phyloP scores from a whole-genome alignment of 2,888 invertebrate species.

The Drosophila nigricruria region DNA sequence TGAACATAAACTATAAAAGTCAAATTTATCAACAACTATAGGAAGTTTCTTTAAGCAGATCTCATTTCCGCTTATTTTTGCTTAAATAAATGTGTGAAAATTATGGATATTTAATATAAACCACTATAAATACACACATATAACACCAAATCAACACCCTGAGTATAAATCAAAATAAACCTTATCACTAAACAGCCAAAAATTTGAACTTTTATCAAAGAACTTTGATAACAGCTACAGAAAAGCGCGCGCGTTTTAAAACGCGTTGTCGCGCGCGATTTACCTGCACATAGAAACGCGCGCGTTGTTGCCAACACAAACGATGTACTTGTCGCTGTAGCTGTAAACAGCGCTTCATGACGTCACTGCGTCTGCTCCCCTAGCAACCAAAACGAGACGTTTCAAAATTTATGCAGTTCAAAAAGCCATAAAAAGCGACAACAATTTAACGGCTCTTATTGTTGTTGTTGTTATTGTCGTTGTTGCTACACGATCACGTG shows the following conservation, averaged over 20 bases:
- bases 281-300: slow-evolving; percentile 54
- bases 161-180: neutral
- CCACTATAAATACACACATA: neutral
- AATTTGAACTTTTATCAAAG: neutral
- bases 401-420: slow-evolving; percentile 35
- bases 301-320: slow-evolving; percentile 15
- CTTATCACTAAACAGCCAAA: neutral
- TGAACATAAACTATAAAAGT: neutral
- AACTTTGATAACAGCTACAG: neutral
- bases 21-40: neutral
- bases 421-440: slow-evolving; percentile 49
- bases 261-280: slow-evolving; percentile 24
- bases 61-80: neutral
- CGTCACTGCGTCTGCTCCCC: slow-evolving; percentile 25
- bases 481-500: slow-evolving; percentile 49
- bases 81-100: neutral
- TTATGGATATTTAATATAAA: neutral
- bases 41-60: neutral
- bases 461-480: neutral
- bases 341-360: slow-evolving; percentile 37
- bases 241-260: slow-evolving; percentile 24
- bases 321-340: slow-evolving; percentile 29
- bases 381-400: slow-evolving; percentile 35
- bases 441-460: slow-evolving; percentile 14
- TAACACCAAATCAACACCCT: neutral